Percentiles rank a stretch among this genome's conserved stretches.
phyloP scores from a whole-genome alignment of 2,797 vertebrate genomes.

The Enteromius mattozi region DNA sequence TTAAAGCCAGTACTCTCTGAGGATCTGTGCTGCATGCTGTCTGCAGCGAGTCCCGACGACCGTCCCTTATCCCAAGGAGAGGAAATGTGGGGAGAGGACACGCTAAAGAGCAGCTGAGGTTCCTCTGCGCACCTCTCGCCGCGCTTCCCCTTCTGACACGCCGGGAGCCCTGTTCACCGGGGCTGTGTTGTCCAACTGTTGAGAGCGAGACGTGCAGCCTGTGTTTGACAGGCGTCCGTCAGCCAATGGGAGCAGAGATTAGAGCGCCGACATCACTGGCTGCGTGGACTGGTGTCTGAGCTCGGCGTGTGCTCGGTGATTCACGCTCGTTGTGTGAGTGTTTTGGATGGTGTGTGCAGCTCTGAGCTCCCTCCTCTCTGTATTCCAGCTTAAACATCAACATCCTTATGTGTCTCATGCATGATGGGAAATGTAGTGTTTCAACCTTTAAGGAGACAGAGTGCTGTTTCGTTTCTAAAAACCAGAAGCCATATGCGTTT shows the following conservation, averaged over 20 bases:
- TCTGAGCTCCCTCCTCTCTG: slow-evolving; percentile 47
- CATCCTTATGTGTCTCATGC: slow-evolving; percentile 38
- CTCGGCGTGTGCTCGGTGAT: slow-evolving; percentile 19
- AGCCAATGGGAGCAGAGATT: slow-evolving; percentile 55
- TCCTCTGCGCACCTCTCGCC: slow-evolving; percentile 44
- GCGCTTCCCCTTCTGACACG: slow-evolving; percentile 35
- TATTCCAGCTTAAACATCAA: slow-evolving; percentile 42
- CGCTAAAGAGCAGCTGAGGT: slow-evolving; percentile 38
- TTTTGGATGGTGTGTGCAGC: slow-evolving; percentile 33
- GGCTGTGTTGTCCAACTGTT: slow-evolving; percentile 47
- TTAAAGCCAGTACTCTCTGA: slow-evolving; percentile 58
- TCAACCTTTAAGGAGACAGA: not conserved
- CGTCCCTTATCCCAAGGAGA: slow-evolving; percentile 36
- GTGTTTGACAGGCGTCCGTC: slow-evolving; percentile 44
- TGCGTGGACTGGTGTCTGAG: slow-evolving; percentile 48
- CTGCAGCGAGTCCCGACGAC: slow-evolving; percentile 24
- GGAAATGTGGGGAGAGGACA: slow-evolving; percentile 17
- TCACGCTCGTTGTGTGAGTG: slow-evolving; percentile 21
- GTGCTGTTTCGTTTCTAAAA: not conserved
- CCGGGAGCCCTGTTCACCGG: slow-evolving; percentile 39
- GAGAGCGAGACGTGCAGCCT: slow-evolving; percentile 35
- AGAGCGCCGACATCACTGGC: slow-evolving; percentile 52
- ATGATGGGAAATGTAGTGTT: slow-evolving; percentile 62
- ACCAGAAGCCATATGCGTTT: not conserved
- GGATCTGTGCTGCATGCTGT: slow-evolving; percentile 60